Base-by-base conservation (phyloP, 2,113 vertebrate species). In the Passerina amoena region DNA sequence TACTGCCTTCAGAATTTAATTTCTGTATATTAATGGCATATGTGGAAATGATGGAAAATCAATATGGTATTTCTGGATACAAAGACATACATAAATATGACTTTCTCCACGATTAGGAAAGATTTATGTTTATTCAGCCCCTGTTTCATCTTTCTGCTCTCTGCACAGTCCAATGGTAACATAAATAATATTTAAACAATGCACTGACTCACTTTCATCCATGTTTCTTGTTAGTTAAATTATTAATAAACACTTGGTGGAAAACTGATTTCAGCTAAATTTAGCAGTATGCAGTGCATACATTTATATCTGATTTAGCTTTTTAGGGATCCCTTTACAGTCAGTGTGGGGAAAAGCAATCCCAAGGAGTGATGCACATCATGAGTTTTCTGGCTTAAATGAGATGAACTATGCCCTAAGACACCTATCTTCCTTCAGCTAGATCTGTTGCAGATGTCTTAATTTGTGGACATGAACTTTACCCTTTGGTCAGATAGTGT, bases 161-260 rank as follows among this genome's bases (percentile, higher is more conserved):
- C 45, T 86, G 54, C 42, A 20, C 12, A 66, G 64, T 70, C 45
- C 90, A 66, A 18, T 37, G 47, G 42, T 63, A 92, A 44, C 73
- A 83, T 88, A 94, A 95, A 96, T 86, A 92, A 76, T 72, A 66
- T 23, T 76, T 66, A 77, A 95, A 91, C 60, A 95, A 73, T 88
- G 63, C 47, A 70, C 33, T 82, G 72, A 70, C 71, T 92, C 75
- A 60, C 65, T 93, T 85, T 86, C 57, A 38, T 70, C 79, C 22
- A 6, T 73, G 66, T 80, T 87, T 85, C 82, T 90, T 35, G 33
- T 90, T 86, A 88, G 63, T 72, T 86, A 80, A 92, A 95, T 96
- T 93, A 95, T 94, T 95, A 73, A 94, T 96, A 59, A 80, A 54
- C 1, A 3, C 21, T 90, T 72, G 69, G 54, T 73, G 45, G 35